These are phyloP conservation scores for Oasisia sp. DNA, from an alignment of 2,888 invertebrate species.

Conservation along the genomic window DNA sequence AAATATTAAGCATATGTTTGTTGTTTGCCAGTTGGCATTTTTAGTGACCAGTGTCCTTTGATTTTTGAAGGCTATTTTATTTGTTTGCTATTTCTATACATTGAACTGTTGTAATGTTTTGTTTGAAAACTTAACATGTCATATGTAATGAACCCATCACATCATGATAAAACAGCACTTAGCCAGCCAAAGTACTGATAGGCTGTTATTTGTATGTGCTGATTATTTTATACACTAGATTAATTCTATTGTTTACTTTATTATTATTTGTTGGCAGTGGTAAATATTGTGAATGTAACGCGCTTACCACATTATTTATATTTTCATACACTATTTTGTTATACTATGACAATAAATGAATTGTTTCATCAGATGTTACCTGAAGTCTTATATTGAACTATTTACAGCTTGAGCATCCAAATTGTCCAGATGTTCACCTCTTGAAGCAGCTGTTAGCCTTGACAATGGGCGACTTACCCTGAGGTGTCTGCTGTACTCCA, in stretches of 20 bases:
- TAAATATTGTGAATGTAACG: not conserved
- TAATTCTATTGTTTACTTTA: not conserved
- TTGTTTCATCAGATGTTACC: too few relatives aligned
- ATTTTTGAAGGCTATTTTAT: not conserved
- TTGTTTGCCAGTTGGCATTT: not conserved
- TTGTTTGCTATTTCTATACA: not conserved
- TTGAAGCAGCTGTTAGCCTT: too few relatives aligned
- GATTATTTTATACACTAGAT: not conserved
- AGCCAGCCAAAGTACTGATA: too few relatives aligned
- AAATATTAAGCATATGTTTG: not conserved
- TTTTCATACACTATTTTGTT: not conserved
- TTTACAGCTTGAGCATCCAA: too few relatives aligned
- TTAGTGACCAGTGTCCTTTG: not conserved
- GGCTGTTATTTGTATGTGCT: too few relatives aligned
- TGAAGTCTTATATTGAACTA: too few relatives aligned
- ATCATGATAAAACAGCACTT: not conserved
- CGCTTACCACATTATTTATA: not conserved
- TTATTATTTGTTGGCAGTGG: not conserved
- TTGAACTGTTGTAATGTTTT: not conserved
- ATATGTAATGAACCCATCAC: not conserved
- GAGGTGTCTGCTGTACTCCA: too few relatives aligned
- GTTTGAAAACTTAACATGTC: not conserved
- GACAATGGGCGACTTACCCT: too few relatives aligned
- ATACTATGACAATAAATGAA: not conserved
- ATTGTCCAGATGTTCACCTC: too few relatives aligned